These are phyloP conservation scores for Sarcoramphus papa DNA, from an alignment of 2,797 vertebrate species.

Conservation along the genomic window DNA sequence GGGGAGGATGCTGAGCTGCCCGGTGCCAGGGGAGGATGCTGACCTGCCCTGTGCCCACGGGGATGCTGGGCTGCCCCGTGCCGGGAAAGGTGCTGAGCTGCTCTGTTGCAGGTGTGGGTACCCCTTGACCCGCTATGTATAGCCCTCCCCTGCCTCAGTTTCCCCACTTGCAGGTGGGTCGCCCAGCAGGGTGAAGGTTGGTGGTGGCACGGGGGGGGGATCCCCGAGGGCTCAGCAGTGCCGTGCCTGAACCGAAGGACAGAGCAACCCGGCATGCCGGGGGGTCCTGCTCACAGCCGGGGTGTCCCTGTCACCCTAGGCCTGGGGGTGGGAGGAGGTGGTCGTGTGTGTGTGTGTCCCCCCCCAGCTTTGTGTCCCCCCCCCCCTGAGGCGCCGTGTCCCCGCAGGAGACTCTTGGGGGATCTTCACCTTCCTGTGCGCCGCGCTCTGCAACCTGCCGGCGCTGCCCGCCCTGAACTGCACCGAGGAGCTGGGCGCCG, in stretches of 20 bases:
- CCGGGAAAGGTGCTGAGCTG: not conserved
- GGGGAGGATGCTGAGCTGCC: not conserved
- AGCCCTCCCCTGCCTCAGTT: not conserved
- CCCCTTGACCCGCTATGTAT: fast-evolving
- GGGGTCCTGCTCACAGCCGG: not conserved
- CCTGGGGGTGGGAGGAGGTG: no score
- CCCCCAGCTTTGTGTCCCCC: no score
- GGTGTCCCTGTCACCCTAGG: not conserved
- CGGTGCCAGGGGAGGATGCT: not conserved
- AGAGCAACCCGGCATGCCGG: not conserved
- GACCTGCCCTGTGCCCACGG: no score
- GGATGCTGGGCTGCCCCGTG: not conserved
- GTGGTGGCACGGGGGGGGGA: not conserved
- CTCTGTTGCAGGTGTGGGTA: not conserved
- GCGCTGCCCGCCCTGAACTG: constrained; percentile 82
- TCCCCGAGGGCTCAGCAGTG: not conserved
- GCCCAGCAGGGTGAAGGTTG: not conserved
- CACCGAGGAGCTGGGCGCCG: constrained; percentile 81
- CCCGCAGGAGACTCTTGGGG: constrained; percentile 79
- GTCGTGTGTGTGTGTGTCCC: no score
- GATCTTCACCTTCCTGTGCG: constrained; percentile 82
- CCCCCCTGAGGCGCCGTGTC: not conserved
- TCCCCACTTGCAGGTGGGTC: not conserved
- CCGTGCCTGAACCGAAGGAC: not conserved
- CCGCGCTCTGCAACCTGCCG: constrained; percentile 77